phyloP scores from a whole-genome alignment of 2,113 vertebrate species.

The Oxyruncus cristatus region DNA sequence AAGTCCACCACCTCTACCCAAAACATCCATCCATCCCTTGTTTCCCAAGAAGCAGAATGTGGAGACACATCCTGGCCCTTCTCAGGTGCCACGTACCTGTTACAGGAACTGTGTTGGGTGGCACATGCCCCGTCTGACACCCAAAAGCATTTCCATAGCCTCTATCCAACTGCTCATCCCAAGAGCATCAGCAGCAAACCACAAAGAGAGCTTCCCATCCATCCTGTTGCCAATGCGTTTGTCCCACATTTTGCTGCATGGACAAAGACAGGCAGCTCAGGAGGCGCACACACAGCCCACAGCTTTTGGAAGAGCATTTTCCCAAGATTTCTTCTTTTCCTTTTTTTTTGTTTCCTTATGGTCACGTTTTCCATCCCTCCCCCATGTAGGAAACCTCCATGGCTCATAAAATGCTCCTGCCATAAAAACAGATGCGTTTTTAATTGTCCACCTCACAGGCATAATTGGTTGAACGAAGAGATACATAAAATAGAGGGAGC shows the following conservation, averaged over 20 bases:
- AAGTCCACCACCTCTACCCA: not conserved
- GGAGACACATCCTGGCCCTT: not conserved
- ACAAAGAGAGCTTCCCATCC: not conserved
- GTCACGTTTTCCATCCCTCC: not conserved
- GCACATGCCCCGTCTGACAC: accelerated
- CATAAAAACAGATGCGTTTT: conserved; percentile 39
- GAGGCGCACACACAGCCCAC: accelerated
- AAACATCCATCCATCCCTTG: not conserved
- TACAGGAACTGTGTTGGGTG: not conserved
- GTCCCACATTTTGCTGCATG: not conserved
- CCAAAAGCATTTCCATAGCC: not conserved
- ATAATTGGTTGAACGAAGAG: not conserved
- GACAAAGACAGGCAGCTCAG: not conserved
- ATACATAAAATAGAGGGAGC: conserved; percentile 9
- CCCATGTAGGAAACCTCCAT: not conserved
- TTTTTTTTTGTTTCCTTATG: not conserved
- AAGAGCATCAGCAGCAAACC: not conserved
- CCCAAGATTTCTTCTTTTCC: not conserved
- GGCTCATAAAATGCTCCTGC: not conserved
- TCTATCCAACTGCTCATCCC: accelerated
- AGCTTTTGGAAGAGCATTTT: not conserved
- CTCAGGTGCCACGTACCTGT: not conserved
- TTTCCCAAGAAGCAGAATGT: not conserved
- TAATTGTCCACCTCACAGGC: conserved; percentile 46
- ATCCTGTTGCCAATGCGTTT: not conserved